These are phyloP conservation scores for Papilio aristodemus DNA, from an alignment of 1,140 invertebrate species.

Conservation along the genomic window DNA sequence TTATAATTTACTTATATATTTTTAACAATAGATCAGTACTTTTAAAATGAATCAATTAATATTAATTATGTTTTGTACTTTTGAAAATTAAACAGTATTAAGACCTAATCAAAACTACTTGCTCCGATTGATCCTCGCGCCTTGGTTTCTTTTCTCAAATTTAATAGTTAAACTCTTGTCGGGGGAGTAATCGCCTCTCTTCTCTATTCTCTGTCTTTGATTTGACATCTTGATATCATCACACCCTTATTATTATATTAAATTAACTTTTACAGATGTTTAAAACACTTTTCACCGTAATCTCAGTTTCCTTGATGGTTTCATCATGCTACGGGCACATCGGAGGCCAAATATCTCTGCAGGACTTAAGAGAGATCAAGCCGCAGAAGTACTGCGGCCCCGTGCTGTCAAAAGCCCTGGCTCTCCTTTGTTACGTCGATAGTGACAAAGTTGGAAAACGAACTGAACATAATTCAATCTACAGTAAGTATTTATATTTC, in stretches of 20 bases:
- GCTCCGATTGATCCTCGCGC: too few species aligned
- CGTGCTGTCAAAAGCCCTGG: not conserved
- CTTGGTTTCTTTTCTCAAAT: too few species aligned
- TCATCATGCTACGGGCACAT: not conserved
- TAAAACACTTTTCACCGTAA: not conserved
- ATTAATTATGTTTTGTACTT: too few species aligned
- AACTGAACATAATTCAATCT: not conserved
- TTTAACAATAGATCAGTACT: too few species aligned
- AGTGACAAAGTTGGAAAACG: constrained; percentile 15
- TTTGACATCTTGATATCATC: too few species aligned
- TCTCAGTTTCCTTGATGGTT: not conserved
- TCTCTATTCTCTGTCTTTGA: too few species aligned
- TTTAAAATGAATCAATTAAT: too few species aligned
- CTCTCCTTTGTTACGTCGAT: constrained; percentile 1
- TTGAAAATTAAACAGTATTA: too few species aligned
- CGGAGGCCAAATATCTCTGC: constrained; percentile 13
- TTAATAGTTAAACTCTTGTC: too few species aligned
- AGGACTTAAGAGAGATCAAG: constrained; percentile 21
- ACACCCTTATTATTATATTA: not conserved
- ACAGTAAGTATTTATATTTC: constrained; percentile 20
- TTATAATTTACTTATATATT: too few species aligned
- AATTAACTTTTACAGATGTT: constrained; percentile 1
- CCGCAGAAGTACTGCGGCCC: constrained; percentile 28
- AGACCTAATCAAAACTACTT: too few species aligned
- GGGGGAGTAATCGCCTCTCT: too few species aligned